Conservation (phyloP, 2,797 vertebrate species). For the Melanotaenia maccullochi region DNA sequence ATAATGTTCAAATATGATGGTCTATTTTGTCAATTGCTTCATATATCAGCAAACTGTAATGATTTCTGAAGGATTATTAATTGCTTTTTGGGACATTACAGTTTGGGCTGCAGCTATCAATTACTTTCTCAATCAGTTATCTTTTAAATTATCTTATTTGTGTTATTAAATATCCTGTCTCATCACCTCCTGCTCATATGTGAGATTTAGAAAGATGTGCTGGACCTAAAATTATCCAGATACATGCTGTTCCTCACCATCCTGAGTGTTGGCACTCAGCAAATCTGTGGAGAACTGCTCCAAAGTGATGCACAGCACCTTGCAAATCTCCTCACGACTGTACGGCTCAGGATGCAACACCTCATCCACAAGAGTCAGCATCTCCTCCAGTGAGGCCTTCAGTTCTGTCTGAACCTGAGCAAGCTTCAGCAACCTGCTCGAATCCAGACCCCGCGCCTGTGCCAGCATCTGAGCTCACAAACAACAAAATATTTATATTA, state of each 20-base stretch:
- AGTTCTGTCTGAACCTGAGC: constrained; percentile 87
- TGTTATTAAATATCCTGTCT: neutral
- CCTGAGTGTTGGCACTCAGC: constrained; percentile 89
- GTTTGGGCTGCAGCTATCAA: neutral
- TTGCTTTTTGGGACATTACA: neutral
- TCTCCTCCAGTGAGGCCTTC: constrained; percentile 87
- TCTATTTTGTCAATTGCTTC: neutral
- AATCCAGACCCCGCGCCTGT: constrained; percentile 84
- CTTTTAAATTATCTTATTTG: neutral
- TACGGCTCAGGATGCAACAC: constrained; percentile 91
- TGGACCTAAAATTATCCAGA: neutral
- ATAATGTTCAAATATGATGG: neutral
- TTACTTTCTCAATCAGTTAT: neutral
- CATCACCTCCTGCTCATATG: neutral
- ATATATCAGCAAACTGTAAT: neutral
- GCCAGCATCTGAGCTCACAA: constrained; percentile 87
- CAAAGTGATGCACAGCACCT: constrained; percentile 84
- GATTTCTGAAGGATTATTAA: neutral
- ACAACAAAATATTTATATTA: neutral
- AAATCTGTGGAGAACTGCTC: constrained; percentile 86
- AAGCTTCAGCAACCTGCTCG: constrained; percentile 82
- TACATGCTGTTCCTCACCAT: constrained; percentile 81
- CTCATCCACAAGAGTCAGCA: constrained; percentile 88
- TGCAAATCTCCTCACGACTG: constrained; percentile 90
- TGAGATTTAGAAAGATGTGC: neutral